Evolutionary conservation across 2,888 invertebrate species (phyloP), one percentile per base, ranked within the genome.

Genomic region (Brachyptera putata): DNA sequence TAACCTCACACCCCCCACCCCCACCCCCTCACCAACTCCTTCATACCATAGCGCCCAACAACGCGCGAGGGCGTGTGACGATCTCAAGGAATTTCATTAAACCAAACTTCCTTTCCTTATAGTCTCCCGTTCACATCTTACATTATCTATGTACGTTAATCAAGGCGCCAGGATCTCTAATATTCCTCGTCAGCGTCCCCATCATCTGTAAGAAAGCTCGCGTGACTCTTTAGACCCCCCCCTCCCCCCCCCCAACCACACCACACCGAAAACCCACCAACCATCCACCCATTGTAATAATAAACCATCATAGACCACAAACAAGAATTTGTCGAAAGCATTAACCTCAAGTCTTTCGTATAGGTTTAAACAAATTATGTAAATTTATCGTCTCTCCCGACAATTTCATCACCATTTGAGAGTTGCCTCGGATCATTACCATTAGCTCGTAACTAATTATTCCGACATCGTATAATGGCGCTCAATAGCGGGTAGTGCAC

Each of bases 11-110:
- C n/a, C 24, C 48, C 48, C 24, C 48, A 24, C 21, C 2, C 25
- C 24, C 11, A 48, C 16, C 26, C 30, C n/a, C 24, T 25, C 49
- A 16, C 50, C 49, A n/a, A 50, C 41, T 7, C 49, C 49, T 5
- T 30, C 49, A 16, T 16, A 16, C 34, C 3, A 37, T 3, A 14
- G 37, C 4, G 13, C n/a, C n/a, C n/a, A 13, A 5, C 37, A 37
- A 3, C 5, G 37, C 37, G 25, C 21, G 24, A 30, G 26, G 16
- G 25, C 24, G 26, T 24, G 49, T 26, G 26, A 50, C 49, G 26
- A 36, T 30, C 53, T 36, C 21, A 30, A n/a, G 53, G 53, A 53
- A 53, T 53, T 53, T 53, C 53, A 53, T 53, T 53, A 53, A 53
- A 53, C 53, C 34, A 16, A 26, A 50, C 49, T 50, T 36, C 21